These are phyloP conservation scores for Pollachius pollachius DNA, from an alignment of 2,113 vertebrate genomes.

Conservation along the genomic window DNA sequence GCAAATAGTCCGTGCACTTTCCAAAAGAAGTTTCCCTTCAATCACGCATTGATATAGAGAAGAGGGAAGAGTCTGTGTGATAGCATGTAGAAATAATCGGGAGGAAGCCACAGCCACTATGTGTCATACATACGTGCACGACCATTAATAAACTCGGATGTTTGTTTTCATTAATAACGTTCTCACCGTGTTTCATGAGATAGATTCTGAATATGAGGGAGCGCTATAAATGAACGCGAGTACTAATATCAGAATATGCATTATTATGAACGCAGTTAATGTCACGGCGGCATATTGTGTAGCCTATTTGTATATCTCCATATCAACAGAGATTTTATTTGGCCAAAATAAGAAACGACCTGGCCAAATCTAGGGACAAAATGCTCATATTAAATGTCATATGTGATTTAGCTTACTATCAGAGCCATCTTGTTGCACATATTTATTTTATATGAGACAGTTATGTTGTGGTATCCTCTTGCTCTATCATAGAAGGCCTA, in stretches of 20 bases:
- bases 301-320: background rate
- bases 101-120: constrained; percentile 39
- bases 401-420: too few relatives aligned
- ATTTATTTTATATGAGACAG: too few relatives aligned
- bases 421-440: too few relatives aligned
- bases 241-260: constrained; percentile 60
- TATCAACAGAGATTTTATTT: background rate
- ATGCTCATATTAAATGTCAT: too few relatives aligned
- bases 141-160: constrained; percentile 44
- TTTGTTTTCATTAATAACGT: constrained; percentile 36
- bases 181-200: background rate
- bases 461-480: too few relatives aligned
- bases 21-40: constrained; percentile 77
- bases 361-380: too few relatives aligned
- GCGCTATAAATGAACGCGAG: constrained; percentile 32
- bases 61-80: constrained; percentile 66
- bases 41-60: constrained; percentile 69
- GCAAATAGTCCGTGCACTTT: constrained; percentile 76
- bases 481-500: too few relatives aligned
- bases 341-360: too few relatives aligned
- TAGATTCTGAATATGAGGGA: background rate
- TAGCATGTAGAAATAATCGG: constrained; percentile 63
- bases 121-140: constrained; percentile 13
- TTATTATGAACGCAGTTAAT: constrained; percentile 24
- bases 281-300: background rate